Percentiles rank a stretch among this genome's conserved stretches.
Conservation (phyloP, 2,888 invertebrate genomes). For the Drosophila barbarae region DNA sequence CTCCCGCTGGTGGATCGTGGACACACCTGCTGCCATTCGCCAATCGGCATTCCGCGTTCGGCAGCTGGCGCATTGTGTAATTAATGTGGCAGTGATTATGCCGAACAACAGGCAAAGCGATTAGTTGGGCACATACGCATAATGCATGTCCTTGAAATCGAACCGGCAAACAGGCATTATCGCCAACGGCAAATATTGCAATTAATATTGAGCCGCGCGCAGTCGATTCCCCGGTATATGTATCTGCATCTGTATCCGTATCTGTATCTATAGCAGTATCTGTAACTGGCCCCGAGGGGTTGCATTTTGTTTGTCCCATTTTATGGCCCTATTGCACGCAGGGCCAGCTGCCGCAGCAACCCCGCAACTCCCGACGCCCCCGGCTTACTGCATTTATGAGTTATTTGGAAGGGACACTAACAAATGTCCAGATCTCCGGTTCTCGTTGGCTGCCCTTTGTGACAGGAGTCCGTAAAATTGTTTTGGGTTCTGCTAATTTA, state of each 20-base stretch:
- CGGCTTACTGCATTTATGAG: slow-evolving; percentile 64
- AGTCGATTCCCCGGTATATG: slow-evolving; percentile 5
- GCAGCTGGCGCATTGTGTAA: slow-evolving; percentile 53
- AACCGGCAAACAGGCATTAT: slow-evolving; percentile 63
- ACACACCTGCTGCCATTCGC: slow-evolving; percentile 51
- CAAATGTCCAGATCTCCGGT: slow-evolving; percentile 34
- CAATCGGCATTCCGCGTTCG: slow-evolving; percentile 14
- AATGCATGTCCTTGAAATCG: slow-evolving; percentile 49
- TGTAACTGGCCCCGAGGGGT: slow-evolving; percentile 33
- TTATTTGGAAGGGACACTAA: slow-evolving; percentile 67
- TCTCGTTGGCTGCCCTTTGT: slow-evolving; percentile 54
- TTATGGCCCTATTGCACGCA: slow-evolving; percentile 63
- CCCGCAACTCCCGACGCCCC: slow-evolving; percentile 2
- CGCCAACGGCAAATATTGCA: slow-evolving; percentile 49
- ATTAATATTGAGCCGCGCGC: slow-evolving; percentile 59
- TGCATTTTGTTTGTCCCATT: slow-evolving; percentile 43
- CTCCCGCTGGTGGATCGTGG: slow-evolving; percentile 13
- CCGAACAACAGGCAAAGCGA: slow-evolving; percentile 55
- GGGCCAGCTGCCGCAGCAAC: slow-evolving; percentile 57
- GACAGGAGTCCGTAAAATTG: slow-evolving; percentile 60
- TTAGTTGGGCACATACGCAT: slow-evolving; percentile 41
- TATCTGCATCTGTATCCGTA: slow-evolving; percentile 22
- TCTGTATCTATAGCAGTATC: slow-evolving; percentile 38
- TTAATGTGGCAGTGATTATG: slow-evolving; percentile 64
- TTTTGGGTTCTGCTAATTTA: slow-evolving; percentile 67